These are phyloP conservation scores for Megamerina dolium DNA, from an alignment of 2,888 invertebrate species.

Conservation along the genomic window DNA sequence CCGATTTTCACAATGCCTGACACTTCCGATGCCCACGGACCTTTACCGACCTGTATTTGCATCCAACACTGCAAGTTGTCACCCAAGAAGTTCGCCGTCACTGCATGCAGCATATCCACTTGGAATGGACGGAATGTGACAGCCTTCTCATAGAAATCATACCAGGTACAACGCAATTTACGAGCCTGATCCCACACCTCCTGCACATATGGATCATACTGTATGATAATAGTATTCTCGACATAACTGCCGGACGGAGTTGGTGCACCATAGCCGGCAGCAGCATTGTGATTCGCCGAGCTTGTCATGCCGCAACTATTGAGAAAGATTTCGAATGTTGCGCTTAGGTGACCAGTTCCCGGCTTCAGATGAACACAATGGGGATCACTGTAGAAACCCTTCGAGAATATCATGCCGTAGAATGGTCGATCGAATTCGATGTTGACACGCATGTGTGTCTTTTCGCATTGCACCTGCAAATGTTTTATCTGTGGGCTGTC, in stretches of 20 bases:
- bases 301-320: constrained; percentile 92
- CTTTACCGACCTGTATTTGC: constrained; percentile 95
- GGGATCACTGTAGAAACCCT: constrained; percentile 85
- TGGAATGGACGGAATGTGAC: constrained; percentile 93
- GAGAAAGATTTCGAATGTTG: constrained; percentile 88
- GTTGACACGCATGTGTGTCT: constrained; percentile 91
- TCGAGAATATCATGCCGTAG: constrained; percentile 94
- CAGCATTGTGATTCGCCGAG: constrained; percentile 82
- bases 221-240: constrained; percentile 90
- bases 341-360: constrained; percentile 83
- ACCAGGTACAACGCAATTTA: constrained; percentile 90
- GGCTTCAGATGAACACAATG: constrained; percentile 89
- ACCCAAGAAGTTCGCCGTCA: constrained; percentile 90
- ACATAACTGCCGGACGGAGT: constrained; percentile 90
- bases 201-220: constrained; percentile 91
- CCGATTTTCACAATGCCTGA: constrained; percentile 94
- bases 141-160: constrained; percentile 92
- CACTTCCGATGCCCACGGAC: constrained; percentile 95
- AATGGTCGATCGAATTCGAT: constrained; percentile 93
- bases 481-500: constrained; percentile 92
- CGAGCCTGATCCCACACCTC: constrained; percentile 93
- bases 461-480: constrained; percentile 90
- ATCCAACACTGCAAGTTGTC: constrained; percentile 96
- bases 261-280: constrained; percentile 76
- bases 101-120: constrained; percentile 92